phyloP scores from a whole-genome alignment of 2,888 invertebrate genomes.

The Apodemia zela region DNA sequence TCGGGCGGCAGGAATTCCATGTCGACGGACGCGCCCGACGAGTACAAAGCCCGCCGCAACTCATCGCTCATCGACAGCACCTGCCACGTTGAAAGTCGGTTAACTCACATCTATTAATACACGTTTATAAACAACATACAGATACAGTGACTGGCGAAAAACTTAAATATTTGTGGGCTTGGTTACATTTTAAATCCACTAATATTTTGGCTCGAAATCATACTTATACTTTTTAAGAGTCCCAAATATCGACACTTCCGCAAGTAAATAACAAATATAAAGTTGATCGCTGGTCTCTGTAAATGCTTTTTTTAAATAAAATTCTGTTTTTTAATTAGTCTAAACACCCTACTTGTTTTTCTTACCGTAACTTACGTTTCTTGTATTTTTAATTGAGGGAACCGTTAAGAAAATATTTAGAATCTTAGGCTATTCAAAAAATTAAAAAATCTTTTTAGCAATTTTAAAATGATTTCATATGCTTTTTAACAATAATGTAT shows the following conservation, averaged over 20 bases:
- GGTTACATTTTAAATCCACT: not conserved
- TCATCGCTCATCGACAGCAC: slow-evolving; percentile 97
- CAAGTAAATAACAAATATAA: not conserved
- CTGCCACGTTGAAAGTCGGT: slow-evolving; percentile 63
- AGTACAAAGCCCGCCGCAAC: slow-evolving; percentile 89
- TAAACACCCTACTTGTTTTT: not conserved
- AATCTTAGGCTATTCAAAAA: not conserved
- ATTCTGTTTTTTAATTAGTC: not conserved
- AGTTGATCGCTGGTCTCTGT: not conserved
- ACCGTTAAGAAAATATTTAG: not conserved
- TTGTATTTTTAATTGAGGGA: not conserved
- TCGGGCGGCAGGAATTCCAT: slow-evolving; percentile 94
- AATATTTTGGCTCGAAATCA: not conserved
- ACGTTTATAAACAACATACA: not conserved
- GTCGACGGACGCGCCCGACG: slow-evolving; percentile 89
- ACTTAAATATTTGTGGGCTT: not conserved
- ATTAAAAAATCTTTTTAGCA: too few relatives aligned
- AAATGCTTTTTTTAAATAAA: not conserved
- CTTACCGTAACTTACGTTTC: not conserved
- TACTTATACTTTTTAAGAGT: not conserved
- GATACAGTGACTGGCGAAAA: not conserved
- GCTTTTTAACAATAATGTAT: too few relatives aligned
- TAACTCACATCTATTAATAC: slow-evolving; percentile 13
- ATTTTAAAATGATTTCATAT: too few relatives aligned
- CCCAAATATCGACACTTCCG: not conserved